Evolutionary conservation across 2,113 vertebrate species (phyloP).

Genomic region (Gallinago media): DNA sequence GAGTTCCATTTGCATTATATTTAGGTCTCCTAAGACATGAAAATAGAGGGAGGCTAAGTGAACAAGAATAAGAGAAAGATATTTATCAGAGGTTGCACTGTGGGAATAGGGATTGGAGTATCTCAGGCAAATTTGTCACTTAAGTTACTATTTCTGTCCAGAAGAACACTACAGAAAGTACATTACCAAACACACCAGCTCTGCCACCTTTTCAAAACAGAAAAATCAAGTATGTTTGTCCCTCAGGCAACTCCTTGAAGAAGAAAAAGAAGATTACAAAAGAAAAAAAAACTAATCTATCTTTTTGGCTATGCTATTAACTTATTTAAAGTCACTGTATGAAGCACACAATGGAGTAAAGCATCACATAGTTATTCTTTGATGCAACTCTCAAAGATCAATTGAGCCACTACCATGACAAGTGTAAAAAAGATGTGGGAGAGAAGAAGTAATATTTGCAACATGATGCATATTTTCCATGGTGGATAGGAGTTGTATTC

Average conservation of each 20-base stretch:
- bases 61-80: neutral
- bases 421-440: neutral
- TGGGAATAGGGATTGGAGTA: neutral
- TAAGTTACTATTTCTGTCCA: neutral
- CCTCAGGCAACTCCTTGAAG: neutral
- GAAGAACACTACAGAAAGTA: neutral
- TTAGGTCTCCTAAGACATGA: neutral
- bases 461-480: neutral
- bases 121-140: neutral
- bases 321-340: neutral
- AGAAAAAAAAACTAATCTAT: neutral
- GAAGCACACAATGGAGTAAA: neutral
- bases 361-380: neutral
- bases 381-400: neutral
- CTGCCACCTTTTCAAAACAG: neutral
- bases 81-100: neutral
- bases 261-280: neutral
- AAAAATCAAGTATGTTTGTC: neutral
- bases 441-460: neutral
- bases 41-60: neutral
- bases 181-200: neutral
- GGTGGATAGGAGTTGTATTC: neutral
- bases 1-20: neutral
- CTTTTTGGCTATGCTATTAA: neutral
- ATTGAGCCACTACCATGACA: accelerated